Evolutionary conservation across 2,797 vertebrate species (phyloP), one percentile per base, ranked within the genome.

Genomic region (Allobates femoralis): DNA sequence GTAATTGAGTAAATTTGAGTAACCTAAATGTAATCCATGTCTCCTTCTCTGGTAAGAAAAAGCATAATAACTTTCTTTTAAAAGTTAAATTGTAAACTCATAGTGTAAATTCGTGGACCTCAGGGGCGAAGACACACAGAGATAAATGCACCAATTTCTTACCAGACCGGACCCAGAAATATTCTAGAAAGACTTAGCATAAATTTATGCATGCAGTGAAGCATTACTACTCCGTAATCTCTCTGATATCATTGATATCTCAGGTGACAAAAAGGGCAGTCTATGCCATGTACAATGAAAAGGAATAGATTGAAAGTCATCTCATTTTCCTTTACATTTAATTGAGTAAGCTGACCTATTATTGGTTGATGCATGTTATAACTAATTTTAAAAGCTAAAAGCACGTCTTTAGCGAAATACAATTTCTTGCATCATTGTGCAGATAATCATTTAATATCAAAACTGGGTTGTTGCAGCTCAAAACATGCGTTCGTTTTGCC

Each of bases 361-460:
- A 37, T 58, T 28, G 58, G 53, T 21, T 74, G 34, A 46, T 83
- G 34, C 56, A 16, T 12, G 18, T 74, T 83, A 55, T 46, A 83
- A 30, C 32, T 74, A 37, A 23, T 74, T 71, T 74, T 28, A 74
- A 62, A 81, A 62, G 69, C n/a, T 66, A 37, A 75, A 74, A 53
- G 79, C 28, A 53, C 30, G 23, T 64, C 73, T 76, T 77, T 51
- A 76, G 18, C 83, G 51, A 84, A 84, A 77, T 66, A 50, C 19
- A 23, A 64, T 76, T 77, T 81, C 46, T 81, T 84, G 83, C 46
- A 62, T 77, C 71, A 77, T 67, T 84, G 41, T 75, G 81, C 71
- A 64, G 37, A 66, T 76, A 66, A 60, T 46, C 56, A 10, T 51
- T 84, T 84, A 51, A 77, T 66, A 84, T 51, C 71, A 66, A 64